Evolutionary conservation across 2,888 invertebrate genomes (phyloP).

Genomic region (Nycteola revayana): DNA sequence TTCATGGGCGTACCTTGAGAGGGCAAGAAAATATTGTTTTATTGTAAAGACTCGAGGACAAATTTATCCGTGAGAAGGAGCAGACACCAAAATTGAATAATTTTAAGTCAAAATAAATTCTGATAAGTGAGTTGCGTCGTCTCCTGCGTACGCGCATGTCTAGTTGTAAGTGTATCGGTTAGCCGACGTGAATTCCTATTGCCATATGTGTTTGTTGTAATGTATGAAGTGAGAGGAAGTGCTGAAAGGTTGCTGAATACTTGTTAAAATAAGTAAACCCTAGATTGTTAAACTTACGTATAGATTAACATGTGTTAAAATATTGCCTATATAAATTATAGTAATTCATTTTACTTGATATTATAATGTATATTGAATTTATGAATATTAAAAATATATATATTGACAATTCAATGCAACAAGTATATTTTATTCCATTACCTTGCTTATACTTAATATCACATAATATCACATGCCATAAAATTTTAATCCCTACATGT

Average conservation of each 20-base stretch:
- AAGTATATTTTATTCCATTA: conserved; percentile 23
- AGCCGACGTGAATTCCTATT: conserved; percentile 77
- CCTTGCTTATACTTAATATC: no score
- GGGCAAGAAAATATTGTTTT: no score
- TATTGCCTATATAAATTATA: conserved; percentile 82
- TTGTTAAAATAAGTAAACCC: conserved; percentile 70
- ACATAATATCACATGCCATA: no score
- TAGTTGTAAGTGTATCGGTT: conserved; percentile 48
- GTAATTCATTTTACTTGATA: conserved; percentile 81
- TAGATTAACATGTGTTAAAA: conserved; percentile 82
- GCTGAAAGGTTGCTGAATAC: conserved; percentile 43
- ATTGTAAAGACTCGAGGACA: no score
- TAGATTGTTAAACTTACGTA: conserved; percentile 81
- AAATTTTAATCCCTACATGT: no score
- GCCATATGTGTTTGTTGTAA: conserved; percentile 73
- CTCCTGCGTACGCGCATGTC: no score
- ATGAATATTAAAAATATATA: conserved; percentile 82
- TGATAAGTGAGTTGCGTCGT: no score
- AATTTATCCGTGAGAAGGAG: no score
- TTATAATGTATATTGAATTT: conserved; percentile 83
- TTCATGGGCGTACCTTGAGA: no score
- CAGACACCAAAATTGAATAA: no score
- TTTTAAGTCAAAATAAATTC: no score
- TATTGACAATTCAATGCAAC: conserved; percentile 77
- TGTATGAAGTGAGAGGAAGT: conserved; percentile 29